Conservation (phyloP, 92 coral and sea anemone species). For the Epizoanthus stellaris region DNA sequence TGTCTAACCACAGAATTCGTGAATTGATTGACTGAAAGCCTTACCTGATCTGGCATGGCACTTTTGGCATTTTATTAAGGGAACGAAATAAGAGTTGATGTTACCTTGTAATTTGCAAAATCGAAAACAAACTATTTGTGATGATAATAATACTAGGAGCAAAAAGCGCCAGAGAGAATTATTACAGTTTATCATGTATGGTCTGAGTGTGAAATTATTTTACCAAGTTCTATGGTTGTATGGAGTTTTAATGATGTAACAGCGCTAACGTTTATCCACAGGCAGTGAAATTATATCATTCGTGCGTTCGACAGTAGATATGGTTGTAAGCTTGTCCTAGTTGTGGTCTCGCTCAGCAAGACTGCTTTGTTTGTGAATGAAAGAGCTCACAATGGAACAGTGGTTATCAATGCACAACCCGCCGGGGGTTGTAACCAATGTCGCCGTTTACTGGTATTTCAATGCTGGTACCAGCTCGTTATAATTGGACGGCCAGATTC, state of each 20-base stretch:
- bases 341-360: neutral
- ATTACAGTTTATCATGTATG: too few relatives aligned
- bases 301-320: neutral
- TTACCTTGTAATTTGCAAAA: neutral
- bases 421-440: neutral
- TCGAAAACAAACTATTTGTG: neutral
- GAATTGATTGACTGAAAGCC: constrained; percentile 2
- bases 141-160: neutral
- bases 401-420: constrained; percentile 24
- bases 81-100: neutral
- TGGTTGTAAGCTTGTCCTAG: neutral
- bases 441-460: neutral
- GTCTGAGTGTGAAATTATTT: too few relatives aligned
- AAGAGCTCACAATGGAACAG: constrained; percentile 17
- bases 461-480: constrained; percentile 23
- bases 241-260: too few relatives aligned
- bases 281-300: too few relatives aligned
- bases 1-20: neutral
- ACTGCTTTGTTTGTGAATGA: constrained; percentile 2
- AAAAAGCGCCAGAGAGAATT: neutral
- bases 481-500: neutral
- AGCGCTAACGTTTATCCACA: too few relatives aligned
- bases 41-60: neutral
- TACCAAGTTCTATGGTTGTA: too few relatives aligned
- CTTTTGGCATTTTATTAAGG: neutral